phyloP scores from a whole-genome alignment of 2,888 invertebrate species.

The Bibio marci region DNA sequence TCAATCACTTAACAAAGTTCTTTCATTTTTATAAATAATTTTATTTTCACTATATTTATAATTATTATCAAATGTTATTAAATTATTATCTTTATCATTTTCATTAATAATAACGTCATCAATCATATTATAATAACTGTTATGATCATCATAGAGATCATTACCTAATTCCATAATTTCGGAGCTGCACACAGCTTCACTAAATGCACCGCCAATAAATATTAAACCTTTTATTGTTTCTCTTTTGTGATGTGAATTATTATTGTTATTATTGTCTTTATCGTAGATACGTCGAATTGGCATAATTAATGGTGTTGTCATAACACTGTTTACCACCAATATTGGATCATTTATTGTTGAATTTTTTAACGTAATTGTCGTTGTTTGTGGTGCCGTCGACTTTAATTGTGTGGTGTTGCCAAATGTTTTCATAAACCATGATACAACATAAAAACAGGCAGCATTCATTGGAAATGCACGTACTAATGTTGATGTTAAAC shows the following conservation, averaged over 20 bases:
- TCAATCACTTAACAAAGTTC: too few relatives aligned
- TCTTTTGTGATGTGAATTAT: background rate
- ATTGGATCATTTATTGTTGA: background rate
- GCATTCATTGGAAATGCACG: conserved; percentile 90
- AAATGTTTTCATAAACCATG: conserved; percentile 44
- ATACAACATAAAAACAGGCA: conserved; percentile 76
- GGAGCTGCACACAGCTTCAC: conserved; percentile 19
- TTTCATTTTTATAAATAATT: too few relatives aligned
- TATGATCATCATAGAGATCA: conserved; percentile 13
- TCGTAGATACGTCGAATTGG: background rate
- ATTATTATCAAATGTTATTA: too few relatives aligned
- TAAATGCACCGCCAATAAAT: conserved; percentile 18
- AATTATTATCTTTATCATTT: too few relatives aligned
- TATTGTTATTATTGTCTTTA: background rate
- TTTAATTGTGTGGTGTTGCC: background rate
- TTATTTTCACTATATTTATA: too few relatives aligned
- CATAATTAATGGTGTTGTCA: background rate
- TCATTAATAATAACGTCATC: too few relatives aligned
- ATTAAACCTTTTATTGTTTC: conserved; percentile 15
- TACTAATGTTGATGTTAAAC: conserved; percentile 59
- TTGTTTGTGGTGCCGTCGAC: background rate
- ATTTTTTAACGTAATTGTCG: background rate
- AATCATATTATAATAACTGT: too few relatives aligned
- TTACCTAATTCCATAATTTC: conserved; percentile 20
- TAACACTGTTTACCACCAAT: background rate